A percentile compares a stretch with the other conserved stretches of the same genome.
These are phyloP conservation scores for human (Homo sapiens) DNA, from an alignment of 2,113 vertebrate genomes.

Conservation along the genomic window DNA sequence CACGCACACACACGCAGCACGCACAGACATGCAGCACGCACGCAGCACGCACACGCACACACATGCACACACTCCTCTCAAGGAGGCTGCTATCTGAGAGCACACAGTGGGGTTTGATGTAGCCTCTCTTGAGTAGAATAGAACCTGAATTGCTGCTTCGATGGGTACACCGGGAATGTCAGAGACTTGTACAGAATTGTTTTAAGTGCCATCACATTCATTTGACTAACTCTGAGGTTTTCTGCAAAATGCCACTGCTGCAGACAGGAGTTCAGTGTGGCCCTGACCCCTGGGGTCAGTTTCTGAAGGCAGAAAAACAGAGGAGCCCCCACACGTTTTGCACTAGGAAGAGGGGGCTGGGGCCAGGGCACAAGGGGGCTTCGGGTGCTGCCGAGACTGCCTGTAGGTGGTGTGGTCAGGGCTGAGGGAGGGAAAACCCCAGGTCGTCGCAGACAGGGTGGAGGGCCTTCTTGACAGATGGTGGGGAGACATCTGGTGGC, in stretches of 20 bases:
- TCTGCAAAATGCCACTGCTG: not conserved
- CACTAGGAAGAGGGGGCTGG: not conserved
- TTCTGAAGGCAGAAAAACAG: not conserved
- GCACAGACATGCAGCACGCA: no score
- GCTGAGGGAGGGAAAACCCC: no score
- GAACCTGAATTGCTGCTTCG: not conserved
- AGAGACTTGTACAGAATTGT: not conserved
- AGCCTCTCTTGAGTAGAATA: not conserved
- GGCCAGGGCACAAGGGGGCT: not conserved
- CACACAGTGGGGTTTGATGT: no score
- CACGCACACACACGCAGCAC: no score
- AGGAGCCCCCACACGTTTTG: no score
- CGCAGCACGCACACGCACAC: no score
- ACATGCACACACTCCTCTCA: no score
- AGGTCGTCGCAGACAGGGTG: not conserved
- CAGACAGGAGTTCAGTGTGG: rapidly evolving
- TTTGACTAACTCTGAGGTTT: not conserved
- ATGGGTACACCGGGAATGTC: rapidly evolving
- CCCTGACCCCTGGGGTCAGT: not conserved
- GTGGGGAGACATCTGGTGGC: no score
- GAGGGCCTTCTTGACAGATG: not conserved
- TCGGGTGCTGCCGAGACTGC: rapidly evolving
- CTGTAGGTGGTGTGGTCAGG: not conserved
- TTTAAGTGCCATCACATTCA: not conserved
- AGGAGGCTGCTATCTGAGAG: not conserved